Base-by-base conservation (phyloP, 2,888 invertebrate species). In the Meteorus cinctellus region DNA sequence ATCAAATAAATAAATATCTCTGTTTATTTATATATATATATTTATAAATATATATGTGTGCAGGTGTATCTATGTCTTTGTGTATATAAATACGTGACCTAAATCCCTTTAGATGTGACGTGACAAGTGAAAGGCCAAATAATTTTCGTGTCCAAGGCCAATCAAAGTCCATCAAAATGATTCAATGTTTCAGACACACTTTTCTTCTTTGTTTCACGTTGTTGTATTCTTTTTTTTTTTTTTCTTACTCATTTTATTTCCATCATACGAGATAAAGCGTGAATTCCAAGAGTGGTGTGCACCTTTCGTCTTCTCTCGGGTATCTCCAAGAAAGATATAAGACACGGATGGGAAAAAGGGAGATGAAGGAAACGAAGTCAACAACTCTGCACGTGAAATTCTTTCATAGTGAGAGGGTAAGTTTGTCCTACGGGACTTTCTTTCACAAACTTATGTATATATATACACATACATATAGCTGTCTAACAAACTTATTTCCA, bases 81-180 rank as follows among this genome's bases (percentile, higher is more conserved):
- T 36, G 19, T 65, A n/a, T 65, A 65, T 34, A 24, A 66, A 45
- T 41, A 66, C 36, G 41, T 45, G 24, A 66, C 55, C 55, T 34
- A 63, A 34, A 24, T 41, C 24, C 36, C 24, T 66, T 66, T 66
- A 24, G 12, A 63, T 31, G 16, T 41, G 41, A 27, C 24, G 27
- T 66, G 66, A 66, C 66, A 24, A 66, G 66, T 66, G 66, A 66
- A 66, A 66, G 66, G 66, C 41, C 66, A 27, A 66, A 66, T 66
- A 41, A 66, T 66, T 66, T 66, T 66, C 19, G 36, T 45, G 41
- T 24, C 41, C 66, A 66, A 66, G 66, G 66, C 27, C 66, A 66
- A 36, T 24, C 66, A 41, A 41, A 24, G 66, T 36, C 27, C 66
- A 66, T 66, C 66, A 66, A 66, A 45, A 27, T 66, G 41, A 36